These are phyloP conservation scores for Lasiommata megera DNA, from an alignment of 2,888 invertebrate genomes.

Conservation along the genomic window DNA sequence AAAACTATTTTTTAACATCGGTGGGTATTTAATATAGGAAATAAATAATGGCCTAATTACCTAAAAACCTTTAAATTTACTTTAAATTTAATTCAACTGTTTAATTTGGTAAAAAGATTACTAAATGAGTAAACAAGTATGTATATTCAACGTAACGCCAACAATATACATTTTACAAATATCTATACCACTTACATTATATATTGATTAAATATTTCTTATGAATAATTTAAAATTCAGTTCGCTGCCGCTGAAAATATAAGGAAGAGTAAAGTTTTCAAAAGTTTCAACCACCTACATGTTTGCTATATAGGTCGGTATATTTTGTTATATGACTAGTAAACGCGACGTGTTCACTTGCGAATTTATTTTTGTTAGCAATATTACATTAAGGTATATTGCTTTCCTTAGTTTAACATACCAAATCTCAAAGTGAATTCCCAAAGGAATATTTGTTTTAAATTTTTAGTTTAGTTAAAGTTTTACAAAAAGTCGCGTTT, in stretches of 20 bases:
- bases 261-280: conserved; percentile 17
- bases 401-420: not conserved
- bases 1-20: too few relatives aligned
- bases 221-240: conserved; percentile 28
- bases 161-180: too few relatives aligned
- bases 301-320: not conserved
- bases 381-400: not conserved
- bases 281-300: conserved; percentile 9
- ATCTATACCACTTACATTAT: conserved; percentile 13
- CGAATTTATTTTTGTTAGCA: not conserved
- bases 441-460: not conserved
- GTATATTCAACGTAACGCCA: too few relatives aligned
- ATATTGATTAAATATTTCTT: conserved; percentile 18
- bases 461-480: not conserved
- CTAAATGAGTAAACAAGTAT: too few relatives aligned
- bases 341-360: not conserved
- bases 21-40: too few relatives aligned
- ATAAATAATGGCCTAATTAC: too few relatives aligned
- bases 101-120: too few relatives aligned
- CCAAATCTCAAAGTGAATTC: not conserved
- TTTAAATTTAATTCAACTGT: too few relatives aligned
- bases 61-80: too few relatives aligned
- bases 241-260: conserved; percentile 23
- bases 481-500: not conserved
- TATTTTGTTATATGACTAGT: too few relatives aligned